Conservation (phyloP, 2,888 invertebrate species). For the Rhorus exstirpatorius region DNA sequence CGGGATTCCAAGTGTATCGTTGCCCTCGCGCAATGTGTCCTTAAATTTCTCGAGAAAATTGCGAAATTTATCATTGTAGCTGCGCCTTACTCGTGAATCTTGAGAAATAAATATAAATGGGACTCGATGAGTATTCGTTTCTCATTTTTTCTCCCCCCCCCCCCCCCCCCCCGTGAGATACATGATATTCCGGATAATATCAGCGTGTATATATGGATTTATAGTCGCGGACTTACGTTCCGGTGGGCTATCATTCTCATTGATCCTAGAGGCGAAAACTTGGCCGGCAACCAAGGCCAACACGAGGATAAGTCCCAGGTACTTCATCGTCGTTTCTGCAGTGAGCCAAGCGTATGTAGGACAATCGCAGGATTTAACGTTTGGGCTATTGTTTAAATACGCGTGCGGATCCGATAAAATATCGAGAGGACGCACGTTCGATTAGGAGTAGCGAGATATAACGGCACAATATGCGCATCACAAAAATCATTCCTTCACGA, state of each 20-base stretch:
- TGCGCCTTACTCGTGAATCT: not conserved
- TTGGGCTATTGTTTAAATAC: slow-evolving; percentile 33
- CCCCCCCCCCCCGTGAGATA: slow-evolving; percentile 9
- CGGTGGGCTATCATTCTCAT: slow-evolving; percentile 49
- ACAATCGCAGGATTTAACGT: slow-evolving; percentile 60
- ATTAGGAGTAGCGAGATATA: slow-evolving; percentile 32
- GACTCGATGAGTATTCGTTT: not conserved
- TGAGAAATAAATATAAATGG: slow-evolving; percentile 11
- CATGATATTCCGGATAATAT: slow-evolving; percentile 6
- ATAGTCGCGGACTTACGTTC: slow-evolving; percentile 48
- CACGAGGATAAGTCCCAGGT: slow-evolving; percentile 64
- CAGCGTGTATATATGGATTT: slow-evolving; percentile 4
- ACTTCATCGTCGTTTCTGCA: slow-evolving; percentile 67
- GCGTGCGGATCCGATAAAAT: not conserved
- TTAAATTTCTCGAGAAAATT: slow-evolving; percentile 63
- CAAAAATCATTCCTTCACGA: too few species aligned
- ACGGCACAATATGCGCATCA: not conserved
- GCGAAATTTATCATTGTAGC: slow-evolving; percentile 24
- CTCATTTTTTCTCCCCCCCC: not conserved
- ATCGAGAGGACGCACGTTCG: slow-evolving; percentile 14
- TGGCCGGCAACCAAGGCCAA: slow-evolving; percentile 64
- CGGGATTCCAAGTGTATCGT: slow-evolving; percentile 74
- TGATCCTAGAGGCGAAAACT: slow-evolving; percentile 51
- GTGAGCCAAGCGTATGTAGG: slow-evolving; percentile 58
- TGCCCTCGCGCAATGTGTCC: slow-evolving; percentile 73